Base-by-base conservation (phyloP, 1,140 invertebrate genomes). In the Ips typographus region DNA sequence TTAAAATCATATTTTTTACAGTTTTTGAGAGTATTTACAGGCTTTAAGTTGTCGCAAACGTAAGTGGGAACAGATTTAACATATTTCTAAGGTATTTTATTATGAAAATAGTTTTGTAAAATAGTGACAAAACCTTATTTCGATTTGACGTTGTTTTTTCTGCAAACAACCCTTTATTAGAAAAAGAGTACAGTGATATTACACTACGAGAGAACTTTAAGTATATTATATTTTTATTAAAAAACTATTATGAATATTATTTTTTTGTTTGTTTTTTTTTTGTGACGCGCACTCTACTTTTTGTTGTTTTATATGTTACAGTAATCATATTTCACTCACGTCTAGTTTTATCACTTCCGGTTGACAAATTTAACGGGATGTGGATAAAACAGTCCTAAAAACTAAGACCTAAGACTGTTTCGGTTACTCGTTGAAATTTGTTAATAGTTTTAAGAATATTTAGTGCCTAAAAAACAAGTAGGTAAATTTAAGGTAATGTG, bases 261-360 rank as follows among this genome's bases (percentile, higher is more conserved):
- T 49, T 8, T 49, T 49, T 6, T 49, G 7, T 49, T 49, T 49
- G 44, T 8, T 22, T 22, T 22, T 41, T n/a, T 39, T 59, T 37
- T 6, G 39, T 59, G n/a, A 36, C 8, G 57, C 36, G 6, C 38
- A 59, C 36, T 8, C 22, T 62, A 42, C 39, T 39, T 22, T 67
- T 67, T 40, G 44, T 22, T 22, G 65, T 67, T 67, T 67, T 67
- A 67, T 67, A 52, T 67, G 65, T 67, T 67, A 67, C 65, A 67
- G 65, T 67, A 67, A 58, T 6, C 42, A n/a, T 37, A 22, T 44
- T 51, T 39, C 2, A 49, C 7, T 49, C 44, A 6, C 44, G 3
- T n/a, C 8, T 49, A 49, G 44, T 6, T 49, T 49, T 49, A 49
- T 49, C 7, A 49, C 1, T 40, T 58, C 38, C 38, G 38, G 22